phyloP scores from a whole-genome alignment of 2,888 invertebrate genomes.

The Dascillus cervinus region DNA sequence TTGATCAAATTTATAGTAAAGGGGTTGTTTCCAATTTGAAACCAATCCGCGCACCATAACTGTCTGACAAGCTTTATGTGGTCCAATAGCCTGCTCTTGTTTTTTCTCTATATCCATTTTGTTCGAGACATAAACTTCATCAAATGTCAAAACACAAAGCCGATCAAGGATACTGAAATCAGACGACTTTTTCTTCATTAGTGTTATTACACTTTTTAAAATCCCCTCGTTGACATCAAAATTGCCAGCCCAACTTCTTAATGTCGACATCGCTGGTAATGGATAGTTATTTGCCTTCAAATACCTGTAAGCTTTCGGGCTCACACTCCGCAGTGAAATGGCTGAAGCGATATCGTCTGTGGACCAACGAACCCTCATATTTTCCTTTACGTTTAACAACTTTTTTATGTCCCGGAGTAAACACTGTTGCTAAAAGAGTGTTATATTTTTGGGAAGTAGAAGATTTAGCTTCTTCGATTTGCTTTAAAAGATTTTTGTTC shows the following conservation, averaged over 20 bases:
- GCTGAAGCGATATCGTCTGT: conserved; percentile 13
- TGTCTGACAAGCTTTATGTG: conserved; percentile 21
- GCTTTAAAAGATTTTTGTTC: conserved; percentile 6
- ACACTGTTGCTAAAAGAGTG: conserved; percentile 2
- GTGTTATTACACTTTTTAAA: conserved; percentile 15
- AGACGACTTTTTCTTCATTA: conserved; percentile 15
- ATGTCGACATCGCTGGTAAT: conserved; percentile 23
- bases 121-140: conserved; percentile 22
- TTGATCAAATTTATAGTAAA: conserved; percentile 6
- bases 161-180: conserved; percentile 10
- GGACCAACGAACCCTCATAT: conserved; percentile 6
- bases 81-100: conserved; percentile 19
- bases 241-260: conserved; percentile 22
- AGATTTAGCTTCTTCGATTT: neutral
- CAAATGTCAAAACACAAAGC: conserved; percentile 19
- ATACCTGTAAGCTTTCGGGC: conserved; percentile 15
- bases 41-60: conserved; percentile 19
- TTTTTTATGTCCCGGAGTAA: conserved; percentile 9
- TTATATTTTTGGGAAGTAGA: neutral
- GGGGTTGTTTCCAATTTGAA: conserved; percentile 21
- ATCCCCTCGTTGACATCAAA: conserved; percentile 17
- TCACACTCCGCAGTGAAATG: conserved; percentile 12
- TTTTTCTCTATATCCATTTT: conserved; percentile 20
- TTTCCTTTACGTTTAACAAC: conserved; percentile 3
- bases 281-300: conserved; percentile 7